phyloP scores from a whole-genome alignment of 2,797 vertebrate genomes.

The Acridotheres tristis region DNA sequence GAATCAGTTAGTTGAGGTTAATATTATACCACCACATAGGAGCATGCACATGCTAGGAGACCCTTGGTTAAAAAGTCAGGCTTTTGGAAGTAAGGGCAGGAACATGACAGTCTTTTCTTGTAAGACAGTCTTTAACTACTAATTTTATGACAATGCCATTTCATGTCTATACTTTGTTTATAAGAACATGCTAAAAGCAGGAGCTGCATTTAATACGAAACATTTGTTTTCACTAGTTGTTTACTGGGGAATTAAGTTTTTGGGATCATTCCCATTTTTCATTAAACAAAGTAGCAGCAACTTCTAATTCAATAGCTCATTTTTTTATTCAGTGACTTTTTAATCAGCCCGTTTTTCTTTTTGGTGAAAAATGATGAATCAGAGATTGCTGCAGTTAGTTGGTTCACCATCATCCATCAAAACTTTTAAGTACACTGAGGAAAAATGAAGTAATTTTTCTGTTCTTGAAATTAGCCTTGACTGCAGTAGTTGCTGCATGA shows the following conservation, averaged over 20 bases:
- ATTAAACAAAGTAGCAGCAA: background rate
- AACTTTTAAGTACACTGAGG: background rate
- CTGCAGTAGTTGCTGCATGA: background rate
- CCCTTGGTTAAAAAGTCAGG: background rate
- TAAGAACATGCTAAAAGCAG: background rate
- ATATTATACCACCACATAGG: background rate
- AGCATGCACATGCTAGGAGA: fast-evolving
- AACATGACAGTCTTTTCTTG: background rate
- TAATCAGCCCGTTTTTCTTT: background rate
- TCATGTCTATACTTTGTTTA: background rate
- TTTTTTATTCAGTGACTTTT: background rate
- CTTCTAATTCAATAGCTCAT: background rate
- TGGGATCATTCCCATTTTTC: background rate
- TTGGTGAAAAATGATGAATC: background rate
- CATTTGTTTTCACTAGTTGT: background rate
- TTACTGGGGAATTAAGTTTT: background rate
- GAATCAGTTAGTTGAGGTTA: background rate
- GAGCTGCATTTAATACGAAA: background rate
- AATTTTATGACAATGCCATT: background rate
- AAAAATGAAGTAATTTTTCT: background rate
- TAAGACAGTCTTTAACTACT: background rate
- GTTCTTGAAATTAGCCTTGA: background rate
- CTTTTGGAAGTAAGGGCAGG: background rate
- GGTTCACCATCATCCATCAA: background rate
- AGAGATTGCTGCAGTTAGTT: background rate